Evolutionary conservation across 2,888 invertebrate genomes (phyloP), one percentile per base, ranked within the genome.

Genomic region (Temnothorax ravouxi): DNA sequence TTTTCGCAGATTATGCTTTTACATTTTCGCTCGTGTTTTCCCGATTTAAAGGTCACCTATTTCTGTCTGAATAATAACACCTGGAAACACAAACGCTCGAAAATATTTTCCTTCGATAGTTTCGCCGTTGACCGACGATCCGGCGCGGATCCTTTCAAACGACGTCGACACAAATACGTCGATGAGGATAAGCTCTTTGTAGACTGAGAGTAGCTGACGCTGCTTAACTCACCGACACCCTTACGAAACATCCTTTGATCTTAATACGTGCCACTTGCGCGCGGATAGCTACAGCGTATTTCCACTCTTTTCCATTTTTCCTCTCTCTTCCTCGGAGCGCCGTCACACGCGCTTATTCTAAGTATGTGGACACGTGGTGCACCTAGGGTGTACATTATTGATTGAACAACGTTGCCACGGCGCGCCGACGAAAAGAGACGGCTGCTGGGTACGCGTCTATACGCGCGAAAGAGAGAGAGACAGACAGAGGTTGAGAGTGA

Each of bases 21-120:
- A 67, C n/a, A 44, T 72, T 72, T 64, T 54, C 41, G 21, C 18
- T 29, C 44, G 34, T 74, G 47, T 80, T 72, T 80, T 74, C 34
- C 1, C 41, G 18, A 13, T 38, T 47, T 44, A 34, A 47, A 59
- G 34, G 47, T 47, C 44, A 56, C 59, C 54, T 34, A 74, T 59
- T 56, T 56, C 15, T 11, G 38, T 29, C 77, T 62, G 62, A 82
- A 79, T 62, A 80, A 62, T 29, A 79, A 64, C 62, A 34, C 2
- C 44, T n/a, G 41, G 44, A 41, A 67, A 47, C 47, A 64, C 79
- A 77, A 77, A 62, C 62, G 98, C 98, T 92, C 95, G 99, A 99
- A 96, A 98, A 99, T 97, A 92, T 79, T 67, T 67, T 64, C 50
- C 59, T 29, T 47, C 62, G 74, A 84, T 80, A 79, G 84, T 86